Evolutionary conservation across 2,888 invertebrate genomes (phyloP).

Genomic region (Dolichomitus sp.): DNA sequence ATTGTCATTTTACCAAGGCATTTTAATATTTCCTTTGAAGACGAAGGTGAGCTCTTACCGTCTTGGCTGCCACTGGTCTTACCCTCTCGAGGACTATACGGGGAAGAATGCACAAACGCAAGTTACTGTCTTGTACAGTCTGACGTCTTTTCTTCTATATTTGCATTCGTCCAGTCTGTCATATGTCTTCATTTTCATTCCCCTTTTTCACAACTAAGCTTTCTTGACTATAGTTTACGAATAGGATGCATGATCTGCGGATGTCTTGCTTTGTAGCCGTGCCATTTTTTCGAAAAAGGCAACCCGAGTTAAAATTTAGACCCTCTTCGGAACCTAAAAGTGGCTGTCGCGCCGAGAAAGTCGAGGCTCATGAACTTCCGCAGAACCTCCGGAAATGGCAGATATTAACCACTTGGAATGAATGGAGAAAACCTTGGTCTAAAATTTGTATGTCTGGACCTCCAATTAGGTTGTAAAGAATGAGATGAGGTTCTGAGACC

Average conservation of each 20-base stretch:
- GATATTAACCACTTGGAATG: no score
- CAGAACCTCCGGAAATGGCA: no score
- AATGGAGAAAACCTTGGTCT: no score
- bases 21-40: slow-evolving; percentile 82
- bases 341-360: no score
- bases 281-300: no score
- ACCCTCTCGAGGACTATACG: slow-evolving; percentile 41
- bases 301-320: no score
- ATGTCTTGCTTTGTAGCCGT: neutral
- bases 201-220: neutral
- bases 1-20: slow-evolving; percentile 79
- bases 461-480: no score
- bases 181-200: neutral
- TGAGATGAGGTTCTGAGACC: no score
- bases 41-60: slow-evolving; percentile 61
- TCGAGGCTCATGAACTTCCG: no score
- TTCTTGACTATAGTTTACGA: neutral
- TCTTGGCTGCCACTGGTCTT: slow-evolving; percentile 75
- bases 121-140: neutral
- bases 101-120: neutral
- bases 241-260: no score
- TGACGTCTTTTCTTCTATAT: neutral
- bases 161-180: neutral
- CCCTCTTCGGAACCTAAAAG: no score
- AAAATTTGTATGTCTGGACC: no score